A percentile compares a stretch with the other conserved stretches of the same genome.
Evolutionary conservation across 2,113 vertebrate genomes (phyloP).

Genomic region (Meles meles): DNA sequence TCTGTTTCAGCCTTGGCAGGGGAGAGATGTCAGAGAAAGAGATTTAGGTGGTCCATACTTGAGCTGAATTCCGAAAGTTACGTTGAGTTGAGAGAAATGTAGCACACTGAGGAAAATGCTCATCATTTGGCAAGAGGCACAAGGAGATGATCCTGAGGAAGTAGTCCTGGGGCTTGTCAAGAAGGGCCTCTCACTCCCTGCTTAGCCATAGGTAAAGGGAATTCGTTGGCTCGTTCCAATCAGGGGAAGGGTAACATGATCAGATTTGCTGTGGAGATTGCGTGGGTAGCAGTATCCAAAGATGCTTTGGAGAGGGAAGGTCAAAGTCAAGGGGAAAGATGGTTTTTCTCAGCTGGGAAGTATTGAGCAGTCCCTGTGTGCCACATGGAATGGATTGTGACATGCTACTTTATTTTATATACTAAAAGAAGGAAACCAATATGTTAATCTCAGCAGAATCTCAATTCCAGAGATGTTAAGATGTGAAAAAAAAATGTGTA

Average conservation of each 20-base stretch:
- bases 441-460: not conserved
- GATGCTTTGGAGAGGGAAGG: not conserved
- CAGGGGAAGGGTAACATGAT: not conserved
- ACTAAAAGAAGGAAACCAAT: not conserved
- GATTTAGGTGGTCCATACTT: not conserved
- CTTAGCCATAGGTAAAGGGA: not conserved
- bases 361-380: not conserved
- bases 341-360: not conserved
- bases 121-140: not conserved
- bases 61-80: not conserved
- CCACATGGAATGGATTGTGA: not conserved
- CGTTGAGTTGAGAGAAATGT: not conserved
- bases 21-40: not conserved
- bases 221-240: not conserved
- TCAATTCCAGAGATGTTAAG: not conserved
- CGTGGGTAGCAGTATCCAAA: not conserved
- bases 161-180: no score
- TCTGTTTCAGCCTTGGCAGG: not conserved
- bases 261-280: not conserved
- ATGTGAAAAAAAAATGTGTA: not conserved
- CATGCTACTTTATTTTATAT: not conserved
- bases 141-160: not conserved
- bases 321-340: not conserved
- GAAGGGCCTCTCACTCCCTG: not conserved
- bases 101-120: not conserved